phyloP scores from a whole-genome alignment of 1,140 invertebrate genomes.

The Pogonomyrmex californicus region DNA sequence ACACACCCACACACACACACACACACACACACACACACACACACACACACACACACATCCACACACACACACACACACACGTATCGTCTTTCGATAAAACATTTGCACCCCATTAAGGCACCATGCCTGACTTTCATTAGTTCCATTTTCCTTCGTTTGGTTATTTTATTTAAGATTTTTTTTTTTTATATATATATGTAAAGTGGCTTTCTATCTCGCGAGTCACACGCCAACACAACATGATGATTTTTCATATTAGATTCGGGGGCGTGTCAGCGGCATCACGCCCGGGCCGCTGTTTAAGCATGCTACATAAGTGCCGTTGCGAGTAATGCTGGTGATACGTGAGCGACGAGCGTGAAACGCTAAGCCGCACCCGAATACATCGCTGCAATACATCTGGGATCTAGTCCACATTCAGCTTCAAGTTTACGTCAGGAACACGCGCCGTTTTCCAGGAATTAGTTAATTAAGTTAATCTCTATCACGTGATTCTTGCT shows the following conservation, averaged over 20 bases:
- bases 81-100: no score
- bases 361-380: constrained; percentile 53
- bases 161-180: background rate
- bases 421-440: constrained; percentile 26
- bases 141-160: no score
- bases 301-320: constrained; percentile 38
- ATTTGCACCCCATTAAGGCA: no score
- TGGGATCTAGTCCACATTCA: constrained; percentile 51
- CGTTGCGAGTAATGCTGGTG: constrained; percentile 40
- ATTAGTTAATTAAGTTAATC: constrained; percentile 60
- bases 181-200: background rate
- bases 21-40: no score
- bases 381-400: constrained; percentile 46
- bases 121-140: no score
- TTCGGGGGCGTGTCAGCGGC: constrained; percentile 6
- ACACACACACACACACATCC: no score
- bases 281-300: background rate
- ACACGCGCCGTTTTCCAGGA: constrained; percentile 31
- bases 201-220: background rate
- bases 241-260: constrained; percentile 26
- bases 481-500: constrained; percentile 8
- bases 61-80: no score
- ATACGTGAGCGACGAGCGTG: constrained; percentile 59
- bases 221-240: background rate
- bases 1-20: no score